Base-by-base conservation (phyloP, 2,888 invertebrate species). In the Elmis aenea region DNA sequence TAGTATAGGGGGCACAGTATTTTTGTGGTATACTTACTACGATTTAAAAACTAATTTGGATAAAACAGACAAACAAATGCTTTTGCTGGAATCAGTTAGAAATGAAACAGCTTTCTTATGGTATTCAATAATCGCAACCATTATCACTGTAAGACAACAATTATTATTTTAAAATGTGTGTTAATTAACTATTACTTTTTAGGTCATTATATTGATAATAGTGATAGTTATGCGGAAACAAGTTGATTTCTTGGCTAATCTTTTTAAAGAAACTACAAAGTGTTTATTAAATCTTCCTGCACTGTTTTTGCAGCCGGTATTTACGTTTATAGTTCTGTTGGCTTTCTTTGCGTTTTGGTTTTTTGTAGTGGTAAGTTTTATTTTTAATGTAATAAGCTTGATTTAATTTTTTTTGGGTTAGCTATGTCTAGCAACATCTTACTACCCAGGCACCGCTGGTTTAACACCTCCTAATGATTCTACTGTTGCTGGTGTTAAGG, bases 221-320 rank as follows among this genome's bases (percentile, higher is more conserved):
- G 78, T 89, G 15, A 77, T 81, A 57, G 80, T 83, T 48, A 77
- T 91, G 71, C 76, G 90, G 31, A 83, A 86, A 52, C 80, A 89
- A 54, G 80, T 94, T 0, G 78, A 82, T 21, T 85, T 92, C 57
- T 72, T 94, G 53, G 82, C 90, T 0, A 81, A 84, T 11, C 69
- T 95, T 39, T 94, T 95, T 63, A 83, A 83, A 59, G 93, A 94
- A 68, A 91, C 94, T 1, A 89, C 91, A 8, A 81, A 83, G 55
- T 94, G 92, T 59, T 75, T 95, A 52, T 78, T 82, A 36, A 81
- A 83, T 51, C 77, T 94, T 51, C 94, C 95, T 0, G 81, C 83
- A 2, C 72, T 95, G 26, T 81, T 93, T 58, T 70, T 91, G 23
- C 93, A 93, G 58, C 90, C 90, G 0, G 64, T 89, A 8, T 67